phyloP scores from a whole-genome alignment of 2,113 vertebrate genomes.

The Vidua macroura region DNA sequence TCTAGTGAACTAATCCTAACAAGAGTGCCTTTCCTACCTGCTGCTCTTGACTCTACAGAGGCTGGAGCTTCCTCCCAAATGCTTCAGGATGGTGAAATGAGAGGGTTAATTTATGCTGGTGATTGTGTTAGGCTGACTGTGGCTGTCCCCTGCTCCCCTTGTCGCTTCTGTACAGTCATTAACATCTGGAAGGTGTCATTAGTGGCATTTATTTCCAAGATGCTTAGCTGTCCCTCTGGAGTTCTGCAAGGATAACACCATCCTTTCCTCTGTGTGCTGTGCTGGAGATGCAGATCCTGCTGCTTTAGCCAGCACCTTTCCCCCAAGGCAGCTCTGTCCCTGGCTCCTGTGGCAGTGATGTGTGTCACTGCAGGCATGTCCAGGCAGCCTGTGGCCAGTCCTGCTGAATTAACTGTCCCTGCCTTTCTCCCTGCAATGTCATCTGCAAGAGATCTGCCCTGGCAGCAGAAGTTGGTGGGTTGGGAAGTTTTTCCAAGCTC shows the following conservation, averaged over 20 bases:
- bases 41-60: neutral
- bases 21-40: neutral
- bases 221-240: neutral
- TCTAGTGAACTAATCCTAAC: neutral
- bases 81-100: neutral
- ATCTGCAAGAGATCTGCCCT: neutral
- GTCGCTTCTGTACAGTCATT: neutral
- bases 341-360: neutral
- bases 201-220: neutral
- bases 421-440: neutral
- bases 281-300: neutral
- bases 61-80: neutral
- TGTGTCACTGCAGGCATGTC: neutral
- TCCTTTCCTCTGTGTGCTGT: neutral
- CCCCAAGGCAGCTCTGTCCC: neutral
- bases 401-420: neutral
- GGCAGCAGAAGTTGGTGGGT: neutral
- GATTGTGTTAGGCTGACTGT: neutral
- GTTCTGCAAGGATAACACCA: neutral
- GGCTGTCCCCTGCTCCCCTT: neutral
- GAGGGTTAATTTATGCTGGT: neutral
- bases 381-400: neutral
- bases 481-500: neutral
- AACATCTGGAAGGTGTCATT: neutral
- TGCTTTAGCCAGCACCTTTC: neutral